Evolutionary conservation across 2,888 invertebrate species (phyloP), one percentile per base, ranked within the genome.

Genomic region (Drosophila leonis): DNA sequence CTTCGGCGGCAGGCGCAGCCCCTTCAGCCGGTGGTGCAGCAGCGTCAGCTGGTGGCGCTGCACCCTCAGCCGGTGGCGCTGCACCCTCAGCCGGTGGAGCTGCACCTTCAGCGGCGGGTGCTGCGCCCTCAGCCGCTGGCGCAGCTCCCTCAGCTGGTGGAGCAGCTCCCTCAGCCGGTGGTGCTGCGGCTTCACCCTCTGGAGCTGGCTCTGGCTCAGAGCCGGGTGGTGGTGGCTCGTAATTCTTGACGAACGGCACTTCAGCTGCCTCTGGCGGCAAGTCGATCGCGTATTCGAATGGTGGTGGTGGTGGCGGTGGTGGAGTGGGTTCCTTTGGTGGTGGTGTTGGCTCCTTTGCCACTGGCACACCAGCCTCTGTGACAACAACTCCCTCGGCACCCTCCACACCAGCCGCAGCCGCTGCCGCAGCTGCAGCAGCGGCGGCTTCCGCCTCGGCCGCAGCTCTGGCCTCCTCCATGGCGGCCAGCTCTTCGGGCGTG

Each of bases 231-330:
- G 93, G 93, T 76, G 90, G 84, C 69, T 92, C 93, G 76, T 92
- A 93, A 80, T 93, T 93, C 85, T 92, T 93, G 42, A 93, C 93
- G 75, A 85, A 93, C 55, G 93, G 93, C 57, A 93, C 93, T 78
- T 93, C 93, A 81, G 93, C 93, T 73, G 93, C 93, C 84, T 93
- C 93, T 90, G 93, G 93, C 59, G 93, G 93, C 79, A 93, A 88
- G 76, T 93, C 93, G 79, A 92, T 91, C 15, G 90, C 80, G 80
- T 93, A 93, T 62, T 93, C 93, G 75, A 93, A 93, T 91, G 93
- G 93, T 82, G 92, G 92, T 72, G 93, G 93, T 77, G 92, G 92
- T 78, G 92, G 93, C 74, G 93, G 93, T 56, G 93, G 93, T 65
- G 93, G 92, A 57, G 92, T 92, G 49, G 90, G 92, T 72, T 91